Percentiles rank a stretch among this genome's conserved stretches.
Conservation (phyloP, 2,888 invertebrate species). For the Apotomis turbidana region DNA sequence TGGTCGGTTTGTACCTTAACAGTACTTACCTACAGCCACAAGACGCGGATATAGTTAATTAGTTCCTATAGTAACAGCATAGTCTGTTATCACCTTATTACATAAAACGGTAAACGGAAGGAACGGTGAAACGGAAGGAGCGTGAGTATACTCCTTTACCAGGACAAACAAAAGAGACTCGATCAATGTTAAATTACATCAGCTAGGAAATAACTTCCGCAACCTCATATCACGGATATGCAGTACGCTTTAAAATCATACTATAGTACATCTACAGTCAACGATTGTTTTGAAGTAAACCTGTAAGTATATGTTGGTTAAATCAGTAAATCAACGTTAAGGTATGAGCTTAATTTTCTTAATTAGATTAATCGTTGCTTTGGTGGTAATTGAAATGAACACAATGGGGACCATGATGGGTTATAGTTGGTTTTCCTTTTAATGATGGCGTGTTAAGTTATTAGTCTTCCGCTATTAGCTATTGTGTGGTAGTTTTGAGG, state of each 20-base stretch:
- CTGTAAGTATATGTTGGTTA: background rate
- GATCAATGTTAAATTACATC: background rate
- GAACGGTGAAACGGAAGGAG: background rate
- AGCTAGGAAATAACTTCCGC: background rate
- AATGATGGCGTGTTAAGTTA: background rate
- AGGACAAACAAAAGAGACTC: constrained; percentile 1
- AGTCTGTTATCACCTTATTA: too few relatives aligned
- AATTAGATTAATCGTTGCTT: constrained; percentile 2
- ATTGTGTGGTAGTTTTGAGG: constrained; percentile 14
- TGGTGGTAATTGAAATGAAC: background rate
- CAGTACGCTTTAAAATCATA: background rate
- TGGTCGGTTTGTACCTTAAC: too few relatives aligned
- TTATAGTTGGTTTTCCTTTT: background rate
- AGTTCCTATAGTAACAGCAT: too few relatives aligned
- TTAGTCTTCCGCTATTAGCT: constrained; percentile 4
- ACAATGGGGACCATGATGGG: background rate
- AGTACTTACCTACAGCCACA: too few relatives aligned
- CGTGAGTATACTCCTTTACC: background rate
- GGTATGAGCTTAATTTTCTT: background rate
- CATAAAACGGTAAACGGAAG: too few relatives aligned
- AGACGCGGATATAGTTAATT: too few relatives aligned
- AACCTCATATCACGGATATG: background rate
- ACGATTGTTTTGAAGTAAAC: background rate
- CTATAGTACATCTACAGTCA: background rate
- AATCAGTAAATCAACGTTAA: background rate